Base-by-base conservation (phyloP, 2,113 vertebrate species). In the Andinoacara biseriatus region DNA sequence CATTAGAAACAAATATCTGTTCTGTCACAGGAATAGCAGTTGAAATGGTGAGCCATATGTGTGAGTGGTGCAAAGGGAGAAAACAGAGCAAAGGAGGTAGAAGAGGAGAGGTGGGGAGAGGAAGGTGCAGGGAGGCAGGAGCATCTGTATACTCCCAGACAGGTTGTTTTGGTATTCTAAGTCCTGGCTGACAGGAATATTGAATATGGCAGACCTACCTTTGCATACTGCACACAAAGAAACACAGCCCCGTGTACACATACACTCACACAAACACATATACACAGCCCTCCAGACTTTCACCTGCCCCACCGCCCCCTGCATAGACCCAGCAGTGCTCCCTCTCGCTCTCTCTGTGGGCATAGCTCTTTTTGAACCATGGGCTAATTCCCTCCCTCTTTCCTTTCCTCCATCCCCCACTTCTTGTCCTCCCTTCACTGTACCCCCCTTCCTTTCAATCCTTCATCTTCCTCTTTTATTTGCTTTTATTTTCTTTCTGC, bases 101-200 rank as follows among this genome's bases (percentile, higher is more conserved):
- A 61, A 69, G 63, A 75, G 75, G 59, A 69, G 60, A 63, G 80
- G 59, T 58, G 29, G 74, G 58, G 52, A 59, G 76, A 61, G 74
- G 81, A 78, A 84, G 85, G 86, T 81, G 89, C 80, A 72, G 59
- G 76, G 80, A 86, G 82, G 79, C 79, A 80, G 82, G 76, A 93
- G 86, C 90, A 92, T 94, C 86, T 93, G 92, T 89, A 90, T 69
- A 80, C 87, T 90, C 76, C 84, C 90, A 89, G 93, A 93, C 91
- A 91, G 88, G 91, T 94, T 93, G 91, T 91, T 94, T 93, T 92
- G 89, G 90, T 92, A 91, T 92, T 93, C 89, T 80, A 81, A 91
- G 89, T 90, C 82, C 69, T 49, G 84, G 82, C 86, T 91, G 91
- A 93, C 75, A 88, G 79, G 90, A 92, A 91, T 94, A 90, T 94